phyloP scores from a whole-genome alignment of 2,113 vertebrate genomes.

The Hemibates koningsi region DNA sequence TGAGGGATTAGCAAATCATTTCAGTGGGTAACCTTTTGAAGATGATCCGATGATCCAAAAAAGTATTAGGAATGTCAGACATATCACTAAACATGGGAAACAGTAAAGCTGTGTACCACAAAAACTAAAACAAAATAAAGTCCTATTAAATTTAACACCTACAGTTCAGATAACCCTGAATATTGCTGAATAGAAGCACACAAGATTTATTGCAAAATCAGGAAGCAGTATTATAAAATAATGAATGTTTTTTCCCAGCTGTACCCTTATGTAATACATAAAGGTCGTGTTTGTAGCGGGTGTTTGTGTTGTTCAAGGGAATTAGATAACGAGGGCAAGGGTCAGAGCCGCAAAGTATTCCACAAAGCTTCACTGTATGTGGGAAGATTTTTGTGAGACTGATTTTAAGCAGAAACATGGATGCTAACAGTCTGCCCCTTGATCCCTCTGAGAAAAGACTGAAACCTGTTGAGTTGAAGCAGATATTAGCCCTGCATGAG shows the following conservation, averaged over 20 bases:
- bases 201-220: background rate
- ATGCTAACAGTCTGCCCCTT: background rate
- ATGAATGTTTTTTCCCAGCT: background rate
- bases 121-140: background rate
- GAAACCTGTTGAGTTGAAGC: background rate
- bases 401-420: background rate
- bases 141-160: background rate
- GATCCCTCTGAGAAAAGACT: background rate
- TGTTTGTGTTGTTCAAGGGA: background rate
- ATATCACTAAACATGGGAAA: background rate
- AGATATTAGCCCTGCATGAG: background rate
- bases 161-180: background rate
- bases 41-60: background rate
- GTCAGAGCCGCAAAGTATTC: background rate
- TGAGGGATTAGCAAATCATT: background rate
- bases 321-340: background rate
- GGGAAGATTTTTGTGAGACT: background rate
- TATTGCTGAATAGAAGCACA: background rate
- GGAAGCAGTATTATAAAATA: background rate
- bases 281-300: background rate
- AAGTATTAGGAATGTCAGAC: background rate
- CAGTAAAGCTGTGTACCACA: background rate
- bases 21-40: background rate
- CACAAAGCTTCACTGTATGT: background rate
- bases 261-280: background rate